phyloP scores from a whole-genome alignment of 2,113 vertebrate species.

The Mobula birostris region DNA sequence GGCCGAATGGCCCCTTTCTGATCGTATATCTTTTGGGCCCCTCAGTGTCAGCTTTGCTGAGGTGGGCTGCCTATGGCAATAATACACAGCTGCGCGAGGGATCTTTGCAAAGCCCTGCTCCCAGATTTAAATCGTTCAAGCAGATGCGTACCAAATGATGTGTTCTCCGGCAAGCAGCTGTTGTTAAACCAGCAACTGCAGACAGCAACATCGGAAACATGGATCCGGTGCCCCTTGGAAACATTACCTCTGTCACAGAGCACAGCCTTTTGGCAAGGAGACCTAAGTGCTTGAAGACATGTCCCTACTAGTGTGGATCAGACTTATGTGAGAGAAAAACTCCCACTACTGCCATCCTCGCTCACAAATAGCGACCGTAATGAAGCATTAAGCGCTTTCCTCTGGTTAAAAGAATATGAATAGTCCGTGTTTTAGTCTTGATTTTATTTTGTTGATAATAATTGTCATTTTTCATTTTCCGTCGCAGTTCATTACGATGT shows the following conservation, averaged over 20 bases:
- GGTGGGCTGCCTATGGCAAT: not conserved
- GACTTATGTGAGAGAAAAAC: not conserved
- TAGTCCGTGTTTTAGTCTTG: not conserved
- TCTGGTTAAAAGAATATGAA: not conserved
- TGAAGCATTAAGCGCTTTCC: not conserved
- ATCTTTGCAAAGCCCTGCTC: not conserved
- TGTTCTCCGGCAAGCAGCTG: not conserved
- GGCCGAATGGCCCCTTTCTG: no score
- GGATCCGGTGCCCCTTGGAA: not conserved
- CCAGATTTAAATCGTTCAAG: not conserved
- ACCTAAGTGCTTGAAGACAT: not conserved
- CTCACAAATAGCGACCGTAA: not conserved
- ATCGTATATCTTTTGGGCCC: no score
- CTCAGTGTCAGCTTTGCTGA: not conserved
- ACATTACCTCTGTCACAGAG: not conserved
- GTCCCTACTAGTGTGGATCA: not conserved
- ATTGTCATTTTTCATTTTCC: no score
- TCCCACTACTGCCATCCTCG: not conserved
- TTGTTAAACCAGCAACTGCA: not conserved
- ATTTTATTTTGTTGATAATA: not conserved
- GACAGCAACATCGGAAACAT: not conserved
- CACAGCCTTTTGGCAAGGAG: not conserved
- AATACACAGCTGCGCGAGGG: not conserved
- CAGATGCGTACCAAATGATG: not conserved
- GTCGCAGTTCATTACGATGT: constrained; percentile 45